phyloP scores from a whole-genome alignment of 2,113 vertebrate species.

The Peromyscus maniculatus region DNA sequence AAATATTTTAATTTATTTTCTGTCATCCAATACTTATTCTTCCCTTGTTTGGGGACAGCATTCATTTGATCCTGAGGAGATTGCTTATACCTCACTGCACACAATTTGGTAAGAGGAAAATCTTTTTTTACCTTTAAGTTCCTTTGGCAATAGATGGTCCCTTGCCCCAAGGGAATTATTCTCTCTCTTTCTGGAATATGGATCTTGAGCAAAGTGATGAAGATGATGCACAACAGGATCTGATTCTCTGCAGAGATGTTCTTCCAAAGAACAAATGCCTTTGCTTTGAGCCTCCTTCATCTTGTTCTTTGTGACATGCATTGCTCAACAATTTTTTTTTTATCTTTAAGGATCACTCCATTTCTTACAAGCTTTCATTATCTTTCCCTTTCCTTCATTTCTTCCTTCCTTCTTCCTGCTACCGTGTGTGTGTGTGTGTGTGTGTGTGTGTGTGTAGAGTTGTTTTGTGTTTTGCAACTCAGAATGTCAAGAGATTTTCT shows the following conservation, averaged over 20 bases:
- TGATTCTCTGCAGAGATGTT: background rate
- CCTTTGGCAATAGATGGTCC: background rate
- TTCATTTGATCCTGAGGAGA: background rate
- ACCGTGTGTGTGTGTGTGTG: too few relatives aligned
- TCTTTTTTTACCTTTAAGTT: background rate
- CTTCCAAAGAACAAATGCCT: background rate
- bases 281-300: background rate
- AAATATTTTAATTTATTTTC: background rate
- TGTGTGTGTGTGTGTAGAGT: background rate
- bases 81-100: background rate
- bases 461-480: background rate
- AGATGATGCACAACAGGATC: accelerated
- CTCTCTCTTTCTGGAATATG: background rate
- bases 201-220: background rate
- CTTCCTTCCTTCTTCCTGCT: background rate
- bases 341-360: background rate
- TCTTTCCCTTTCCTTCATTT: background rate
- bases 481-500: background rate
- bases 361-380: background rate
- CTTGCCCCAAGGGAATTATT: background rate
- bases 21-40: background rate
- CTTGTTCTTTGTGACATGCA: background rate
- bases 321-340: constrained; percentile 20
- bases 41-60: background rate
- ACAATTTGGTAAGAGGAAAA: background rate